These are phyloP conservation scores for Anthophora plumipes DNA, from an alignment of 2,888 invertebrate species.

Conservation along the genomic window DNA sequence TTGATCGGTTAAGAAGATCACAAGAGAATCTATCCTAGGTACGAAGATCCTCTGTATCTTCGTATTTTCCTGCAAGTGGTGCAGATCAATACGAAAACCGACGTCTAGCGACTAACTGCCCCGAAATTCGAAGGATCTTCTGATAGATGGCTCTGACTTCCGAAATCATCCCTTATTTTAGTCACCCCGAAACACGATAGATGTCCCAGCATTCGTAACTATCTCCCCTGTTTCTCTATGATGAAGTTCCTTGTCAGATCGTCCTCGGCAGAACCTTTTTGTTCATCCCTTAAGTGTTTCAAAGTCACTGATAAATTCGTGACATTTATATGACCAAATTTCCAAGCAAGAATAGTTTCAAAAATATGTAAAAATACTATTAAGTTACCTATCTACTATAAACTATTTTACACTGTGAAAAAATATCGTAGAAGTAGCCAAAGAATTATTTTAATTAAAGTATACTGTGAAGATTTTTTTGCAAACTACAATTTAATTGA, in stretches of 20 bases:
- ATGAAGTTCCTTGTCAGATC: neutral
- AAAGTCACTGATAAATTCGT: neutral
- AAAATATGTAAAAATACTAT: neutral
- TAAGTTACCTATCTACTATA: neutral
- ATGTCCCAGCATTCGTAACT: conserved; percentile 55
- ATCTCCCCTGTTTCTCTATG: neutral
- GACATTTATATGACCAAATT: too few species aligned
- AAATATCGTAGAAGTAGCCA: too few species aligned
- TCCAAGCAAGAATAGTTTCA: neutral
- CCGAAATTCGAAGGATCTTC: conserved; percentile 45
- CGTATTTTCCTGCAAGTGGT: conserved; percentile 47
- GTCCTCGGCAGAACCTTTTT: neutral
- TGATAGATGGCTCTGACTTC: conserved; percentile 70
- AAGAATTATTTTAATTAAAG: too few species aligned
- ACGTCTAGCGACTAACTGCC: conserved; percentile 39
- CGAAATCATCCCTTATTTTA: conserved; percentile 66
- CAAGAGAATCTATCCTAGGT: conserved; percentile 53
- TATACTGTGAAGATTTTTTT: too few species aligned
- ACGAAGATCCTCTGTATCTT: conserved; percentile 20
- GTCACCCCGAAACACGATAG: conserved; percentile 55
- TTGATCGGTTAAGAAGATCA: conserved; percentile 82
- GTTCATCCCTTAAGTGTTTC: neutral
- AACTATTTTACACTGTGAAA: too few species aligned
- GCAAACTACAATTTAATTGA: too few species aligned
- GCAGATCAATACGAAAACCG: conserved; percentile 70